Evolutionary conservation across 2,888 invertebrate genomes (phyloP), one percentile per base, ranked within the genome.

Genomic region (Coremacera marginata): DNA sequence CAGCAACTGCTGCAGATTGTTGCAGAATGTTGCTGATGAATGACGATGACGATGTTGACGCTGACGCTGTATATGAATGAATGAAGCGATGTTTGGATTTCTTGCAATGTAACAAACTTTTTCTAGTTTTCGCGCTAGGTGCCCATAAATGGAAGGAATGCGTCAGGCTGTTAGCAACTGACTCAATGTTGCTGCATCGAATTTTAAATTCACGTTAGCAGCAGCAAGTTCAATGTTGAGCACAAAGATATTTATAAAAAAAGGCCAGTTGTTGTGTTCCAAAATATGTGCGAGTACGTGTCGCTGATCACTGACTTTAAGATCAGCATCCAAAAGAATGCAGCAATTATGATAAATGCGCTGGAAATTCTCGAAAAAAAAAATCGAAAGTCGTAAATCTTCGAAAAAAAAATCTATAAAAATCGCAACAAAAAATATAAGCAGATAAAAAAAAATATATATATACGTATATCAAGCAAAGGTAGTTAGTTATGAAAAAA

Each of bases 101-200:
- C 14, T 63, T 16, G 68, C 34, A 14, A 57, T 25, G 60, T 8
- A 7, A 60, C 49, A 73, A n/a, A 31, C 51, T 73, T 73, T 73
- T 73, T 73, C 57, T 62, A 62, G 63, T 25, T 25, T 22, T 72
- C 57, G 77, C 74, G 57, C 63, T 68, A 57, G 73, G 63, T 70
- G 71, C 75, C 80, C 81, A 77, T 81, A 80, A 77, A 79, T 77
- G 79, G 79, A 65, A 71, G 68, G 71, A 67, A 74, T 67, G 65
- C 65, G 14, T 52, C 14, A 19, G 44, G 8, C 62, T 62, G 31
- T 31, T 16, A 16, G 71, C 72, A 62, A 49, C 22, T 9, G 31
- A 37, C 19, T n/a, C 68, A 22, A 60, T 60, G 60, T 11, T 44
- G 44, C 44, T 44, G 44, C 7, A 11, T 44, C 11, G 44, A 44